phyloP scores from a whole-genome alignment of 2,797 vertebrate genomes.

The Pyrocephalus nanus region DNA sequence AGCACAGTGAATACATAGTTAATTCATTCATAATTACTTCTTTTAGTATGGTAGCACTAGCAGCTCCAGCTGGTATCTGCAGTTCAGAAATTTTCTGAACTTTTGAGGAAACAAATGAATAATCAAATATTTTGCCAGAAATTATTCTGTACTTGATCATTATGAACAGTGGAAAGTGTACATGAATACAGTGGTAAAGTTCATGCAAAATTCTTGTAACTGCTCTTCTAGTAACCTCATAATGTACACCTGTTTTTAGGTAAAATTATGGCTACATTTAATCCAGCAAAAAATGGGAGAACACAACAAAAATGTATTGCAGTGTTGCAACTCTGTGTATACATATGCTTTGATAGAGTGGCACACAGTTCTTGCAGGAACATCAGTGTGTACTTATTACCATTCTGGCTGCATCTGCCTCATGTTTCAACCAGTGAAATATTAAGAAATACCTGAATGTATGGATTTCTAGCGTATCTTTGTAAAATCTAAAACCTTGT shows the following conservation, averaged over 20 bases:
- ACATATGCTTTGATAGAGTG: not conserved
- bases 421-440: not conserved
- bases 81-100: not conserved
- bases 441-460: not conserved
- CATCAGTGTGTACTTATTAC: not conserved
- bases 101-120: not conserved
- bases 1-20: conserved; percentile 42
- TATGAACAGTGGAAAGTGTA: not conserved
- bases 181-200: not conserved
- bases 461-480: not conserved
- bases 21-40: conserved; percentile 59
- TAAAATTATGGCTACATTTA: not conserved
- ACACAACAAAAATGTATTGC: not conserved
- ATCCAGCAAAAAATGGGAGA: not conserved
- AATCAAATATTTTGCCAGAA: not conserved
- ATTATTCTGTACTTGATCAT: not conserved
- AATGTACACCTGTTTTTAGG: not conserved
- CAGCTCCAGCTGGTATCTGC: not conserved
- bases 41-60: not conserved
- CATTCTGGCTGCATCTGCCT: not conserved
- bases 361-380: not conserved
- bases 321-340: not conserved
- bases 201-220: not conserved
- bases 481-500: not conserved
- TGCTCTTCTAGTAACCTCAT: not conserved